Percentiles rank a stretch among this genome's conserved stretches.
Conservation (phyloP, 2,797 vertebrate species). For the Leptatherina wallacei region DNA sequence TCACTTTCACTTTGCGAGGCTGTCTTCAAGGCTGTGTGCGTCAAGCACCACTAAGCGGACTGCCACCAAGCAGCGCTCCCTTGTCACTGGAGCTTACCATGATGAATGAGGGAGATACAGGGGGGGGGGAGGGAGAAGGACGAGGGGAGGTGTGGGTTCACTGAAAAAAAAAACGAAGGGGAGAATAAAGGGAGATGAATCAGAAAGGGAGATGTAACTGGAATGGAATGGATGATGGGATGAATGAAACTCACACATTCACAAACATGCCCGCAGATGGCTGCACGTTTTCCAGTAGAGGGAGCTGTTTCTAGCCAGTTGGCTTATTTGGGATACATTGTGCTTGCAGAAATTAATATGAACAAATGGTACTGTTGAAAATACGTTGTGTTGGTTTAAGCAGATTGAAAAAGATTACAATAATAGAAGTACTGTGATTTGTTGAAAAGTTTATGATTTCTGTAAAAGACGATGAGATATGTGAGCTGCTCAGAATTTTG, state of each 20-base stretch:
- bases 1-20: slow-evolving; percentile 57
- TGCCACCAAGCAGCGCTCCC: slow-evolving; percentile 66
- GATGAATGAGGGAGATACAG: slow-evolving; percentile 70
- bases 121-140: background rate
- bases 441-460: background rate
- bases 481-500: background rate
- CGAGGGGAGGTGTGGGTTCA: slow-evolving; percentile 2
- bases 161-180: slow-evolving; percentile 27
- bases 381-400: too few species aligned
- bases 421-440: background rate
- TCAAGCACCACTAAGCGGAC: slow-evolving; percentile 69
- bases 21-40: slow-evolving; percentile 68
- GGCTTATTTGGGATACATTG: slow-evolving; percentile 1
- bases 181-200: slow-evolving; percentile 29
- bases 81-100: slow-evolving; percentile 70
- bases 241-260: slow-evolving; percentile 49
- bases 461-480: background rate
- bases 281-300: slow-evolving; percentile 28
- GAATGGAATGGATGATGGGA: slow-evolving; percentile 35
- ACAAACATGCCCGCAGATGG: slow-evolving; percentile 11
- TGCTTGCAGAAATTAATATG: background rate
- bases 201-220: slow-evolving; percentile 40
- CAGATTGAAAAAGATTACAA: background rate
- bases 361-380: background rate
- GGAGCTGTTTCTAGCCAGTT: slow-evolving; percentile 32